These are phyloP conservation scores for Drosophila paranaensis DNA, from an alignment of 2,888 invertebrate genomes.

Conservation along the genomic window DNA sequence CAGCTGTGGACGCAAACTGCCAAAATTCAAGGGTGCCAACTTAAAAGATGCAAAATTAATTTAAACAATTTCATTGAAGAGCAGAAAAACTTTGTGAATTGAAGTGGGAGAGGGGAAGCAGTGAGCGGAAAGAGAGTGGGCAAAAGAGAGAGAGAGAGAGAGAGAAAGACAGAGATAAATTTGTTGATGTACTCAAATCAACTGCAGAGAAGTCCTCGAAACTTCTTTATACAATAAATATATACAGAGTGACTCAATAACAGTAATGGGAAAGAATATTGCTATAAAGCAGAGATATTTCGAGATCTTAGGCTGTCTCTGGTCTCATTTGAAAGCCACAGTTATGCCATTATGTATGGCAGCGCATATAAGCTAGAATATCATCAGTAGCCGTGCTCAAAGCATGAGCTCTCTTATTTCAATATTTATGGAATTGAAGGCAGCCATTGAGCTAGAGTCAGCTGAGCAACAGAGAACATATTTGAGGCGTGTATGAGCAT, in stretches of 20 bases:
- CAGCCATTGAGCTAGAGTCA: no score
- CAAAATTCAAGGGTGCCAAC: constrained; percentile 23
- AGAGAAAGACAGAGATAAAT: background rate
- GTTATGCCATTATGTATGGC: no score
- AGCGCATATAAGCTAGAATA: background rate
- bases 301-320: background rate
- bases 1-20: constrained; percentile 48
- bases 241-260: background rate
- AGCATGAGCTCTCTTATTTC: no score
- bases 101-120: background rate
- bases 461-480: no score
- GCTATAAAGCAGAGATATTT: background rate
- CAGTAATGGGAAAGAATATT: background rate
- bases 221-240: background rate
- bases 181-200: background rate
- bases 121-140: no score
- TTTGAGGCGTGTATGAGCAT: no score
- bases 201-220: background rate
- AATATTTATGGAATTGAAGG: no score
- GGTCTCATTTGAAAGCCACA: no score
- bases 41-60: constrained; percentile 9
- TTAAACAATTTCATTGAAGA: constrained; percentile 9
- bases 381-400: background rate
- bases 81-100: background rate
- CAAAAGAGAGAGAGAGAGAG: no score